Evolutionary conservation across 23 tunicate species (phyloP).

Genomic region (Halocynthia roretzi): DNA sequence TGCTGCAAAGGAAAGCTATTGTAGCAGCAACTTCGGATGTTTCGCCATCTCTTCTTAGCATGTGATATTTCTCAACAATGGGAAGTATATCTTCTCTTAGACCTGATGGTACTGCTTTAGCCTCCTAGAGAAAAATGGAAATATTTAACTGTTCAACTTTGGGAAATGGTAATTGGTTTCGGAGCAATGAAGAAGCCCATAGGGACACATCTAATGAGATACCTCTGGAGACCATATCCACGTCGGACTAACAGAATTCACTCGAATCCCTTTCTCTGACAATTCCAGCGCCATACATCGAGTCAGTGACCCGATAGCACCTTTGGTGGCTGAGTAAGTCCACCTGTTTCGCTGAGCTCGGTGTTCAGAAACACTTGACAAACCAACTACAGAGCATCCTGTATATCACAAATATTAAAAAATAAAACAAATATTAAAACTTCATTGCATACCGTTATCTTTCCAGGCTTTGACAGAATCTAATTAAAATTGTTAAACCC

Average conservation of each 20-base stretch:
- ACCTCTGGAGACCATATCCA: slow-evolving; percentile 80
- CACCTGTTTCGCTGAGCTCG: slow-evolving; percentile 70
- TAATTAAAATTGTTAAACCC: not conserved
- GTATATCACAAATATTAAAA: not conserved
- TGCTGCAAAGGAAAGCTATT: slow-evolving; percentile 54
- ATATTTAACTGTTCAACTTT: too few relatives aligned
- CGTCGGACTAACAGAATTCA: slow-evolving; percentile 57
- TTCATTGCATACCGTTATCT: not conserved
- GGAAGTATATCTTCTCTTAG: slow-evolving; percentile 25
- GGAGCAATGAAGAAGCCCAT: too few relatives aligned
- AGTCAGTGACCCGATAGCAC: slow-evolving; percentile 58
- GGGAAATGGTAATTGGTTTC: too few relatives aligned
- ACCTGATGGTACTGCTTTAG: slow-evolving; percentile 66
- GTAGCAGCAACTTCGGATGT: slow-evolving; percentile 73
- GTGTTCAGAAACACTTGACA: slow-evolving; percentile 37
- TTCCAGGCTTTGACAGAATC: not conserved
- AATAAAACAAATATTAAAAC: not conserved
- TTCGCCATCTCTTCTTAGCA: slow-evolving; percentile 30
- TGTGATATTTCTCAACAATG: slow-evolving; percentile 20
- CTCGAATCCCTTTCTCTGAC: slow-evolving; percentile 45
- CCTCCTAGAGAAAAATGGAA: slow-evolving; percentile 22
- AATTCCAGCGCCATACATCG: slow-evolving; percentile 80
- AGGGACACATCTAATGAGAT: not conserved
- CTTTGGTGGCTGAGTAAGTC: slow-evolving; percentile 94
- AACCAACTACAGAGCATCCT: slow-evolving; percentile 36